Evolutionary conservation across 2,113 vertebrate species (phyloP), one percentile per base, ranked within the genome.

Genomic region (Callipepla squamata): DNA sequence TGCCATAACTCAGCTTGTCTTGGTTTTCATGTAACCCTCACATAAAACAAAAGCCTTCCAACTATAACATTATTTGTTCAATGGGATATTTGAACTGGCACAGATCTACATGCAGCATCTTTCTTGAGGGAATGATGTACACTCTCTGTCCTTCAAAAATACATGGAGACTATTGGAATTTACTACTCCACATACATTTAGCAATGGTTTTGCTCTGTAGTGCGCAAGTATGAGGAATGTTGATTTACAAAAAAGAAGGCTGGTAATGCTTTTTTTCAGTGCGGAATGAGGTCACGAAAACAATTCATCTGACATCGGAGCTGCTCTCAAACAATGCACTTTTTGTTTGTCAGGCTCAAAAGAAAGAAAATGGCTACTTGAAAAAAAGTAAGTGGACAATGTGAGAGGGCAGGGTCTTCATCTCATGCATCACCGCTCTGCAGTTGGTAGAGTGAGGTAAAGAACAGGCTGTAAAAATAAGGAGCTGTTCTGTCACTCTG

Each of bases 1-100:
- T 87, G 62, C 91, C 40, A n/a, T 89, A 93, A 73, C n/a, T 95
- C 80, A 76, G 51, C 89, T 89, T 89, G 89, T 84, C 89, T 87
- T 76, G 36, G 53, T 93, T 93, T 96, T 92, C 78, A 16, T 61
- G 21, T 36, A 80, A 32, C 45, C 82, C 75, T 85, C 45, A 90
- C 34, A 70, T 83, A 70, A 85, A 94, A 59, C 57, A 77, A 82
- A 91, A 51, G 12, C 74, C 59, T 94, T 92, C 1, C 7, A 28
- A 69, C 30, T 82, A 62, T 62, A 66, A 13, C 5, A 0, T 73
- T 72, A 53, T 93, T 87, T 93, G 87, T 89, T 96, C 94, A 80
- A 47, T 30, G 32, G 36, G 53, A 18, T 89, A 53, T 50, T 94
- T 82, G 74, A 92, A 68, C 53, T 66, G 3, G 68, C 84, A 67